phyloP scores from a whole-genome alignment of 2,888 invertebrate genomes.

The Parelbella ahira region DNA sequence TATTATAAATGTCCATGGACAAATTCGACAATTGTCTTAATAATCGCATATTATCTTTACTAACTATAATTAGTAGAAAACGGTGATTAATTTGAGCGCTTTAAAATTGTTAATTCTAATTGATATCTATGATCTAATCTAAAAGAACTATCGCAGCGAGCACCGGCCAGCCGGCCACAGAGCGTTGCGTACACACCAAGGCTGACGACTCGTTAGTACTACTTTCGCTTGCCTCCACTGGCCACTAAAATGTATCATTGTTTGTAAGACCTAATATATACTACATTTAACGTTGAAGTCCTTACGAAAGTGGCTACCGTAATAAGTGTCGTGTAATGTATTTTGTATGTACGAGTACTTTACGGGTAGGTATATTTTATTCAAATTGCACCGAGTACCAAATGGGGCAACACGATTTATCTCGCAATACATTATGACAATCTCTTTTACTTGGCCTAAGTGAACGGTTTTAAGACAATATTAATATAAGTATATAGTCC shows the following conservation, averaged over 20 bases:
- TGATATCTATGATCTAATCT: slow-evolving; percentile 32
- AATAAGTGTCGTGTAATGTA: neutral
- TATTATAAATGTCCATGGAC: too few relatives aligned
- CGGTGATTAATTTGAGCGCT: too few relatives aligned
- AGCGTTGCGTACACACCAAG: slow-evolving; percentile 51
- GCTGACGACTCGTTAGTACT: slow-evolving; percentile 59
- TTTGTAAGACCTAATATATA: slow-evolving; percentile 16
- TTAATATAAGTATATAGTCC: too few relatives aligned
- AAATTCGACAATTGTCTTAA: too few relatives aligned
- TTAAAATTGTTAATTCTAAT: slow-evolving; percentile 15
- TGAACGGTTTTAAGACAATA: too few relatives aligned
- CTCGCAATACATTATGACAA: too few relatives aligned
- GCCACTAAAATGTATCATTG: slow-evolving; percentile 43
- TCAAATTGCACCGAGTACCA: too few relatives aligned
- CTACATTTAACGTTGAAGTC: slow-evolving; percentile 6
- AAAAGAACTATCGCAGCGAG: slow-evolving; percentile 29
- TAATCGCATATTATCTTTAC: too few relatives aligned
- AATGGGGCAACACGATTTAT: too few relatives aligned
- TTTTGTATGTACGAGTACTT: neutral
- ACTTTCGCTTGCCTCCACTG: slow-evolving; percentile 60
- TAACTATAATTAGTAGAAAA: too few relatives aligned
- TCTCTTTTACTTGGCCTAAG: too few relatives aligned
- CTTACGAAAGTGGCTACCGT: slow-evolving; percentile 13
- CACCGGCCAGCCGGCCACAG: slow-evolving; percentile 17
- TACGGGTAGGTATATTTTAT: too few relatives aligned